These are phyloP conservation scores for Listronotus bonariensis DNA, from an alignment of 1,140 invertebrate species.

Conservation along the genomic window DNA sequence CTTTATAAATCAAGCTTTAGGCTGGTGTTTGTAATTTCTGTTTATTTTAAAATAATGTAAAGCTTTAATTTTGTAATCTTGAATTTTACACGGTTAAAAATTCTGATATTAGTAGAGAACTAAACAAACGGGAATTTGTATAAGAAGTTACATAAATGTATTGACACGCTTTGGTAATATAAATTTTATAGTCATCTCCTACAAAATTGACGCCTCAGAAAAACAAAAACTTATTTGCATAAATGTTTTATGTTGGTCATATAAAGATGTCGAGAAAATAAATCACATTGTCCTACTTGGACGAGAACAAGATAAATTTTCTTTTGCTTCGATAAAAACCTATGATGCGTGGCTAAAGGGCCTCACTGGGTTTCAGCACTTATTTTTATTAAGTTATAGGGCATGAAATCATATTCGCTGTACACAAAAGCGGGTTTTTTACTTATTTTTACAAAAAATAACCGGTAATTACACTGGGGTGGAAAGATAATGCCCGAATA, in stretches of 20 bases:
- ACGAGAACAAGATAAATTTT: conserved; percentile 6
- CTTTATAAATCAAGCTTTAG: no score
- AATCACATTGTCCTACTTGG: conserved; percentile 12
- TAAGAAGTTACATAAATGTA: conserved; percentile 1
- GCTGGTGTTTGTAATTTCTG: no score
- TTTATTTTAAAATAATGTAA: no score
- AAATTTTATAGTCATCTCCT: neutral
- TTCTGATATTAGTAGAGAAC: no score
- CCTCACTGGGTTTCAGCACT: conserved; percentile 12
- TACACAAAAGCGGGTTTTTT: conserved; percentile 7
- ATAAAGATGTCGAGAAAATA: conserved; percentile 14
- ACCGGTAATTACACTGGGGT: conserved; percentile 12
- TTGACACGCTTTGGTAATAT: conserved; percentile 5
- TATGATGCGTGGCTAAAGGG: conserved; percentile 17
- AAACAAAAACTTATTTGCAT: conserved; percentile 10
- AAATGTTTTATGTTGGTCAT: conserved; percentile 15
- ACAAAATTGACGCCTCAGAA: conserved; percentile 7
- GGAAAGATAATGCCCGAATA: conserved; percentile 2
- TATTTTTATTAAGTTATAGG: conserved; percentile 25
- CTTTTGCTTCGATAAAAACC: conserved; percentile 15
- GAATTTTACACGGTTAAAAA: no score
- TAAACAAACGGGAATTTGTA: no score
- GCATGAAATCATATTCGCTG: conserved; percentile 9
- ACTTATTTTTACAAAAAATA: conserved; percentile 13
- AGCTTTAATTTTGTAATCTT: no score